phyloP scores from a whole-genome alignment of 2,888 invertebrate genomes.

The Amphipoea lucens region DNA sequence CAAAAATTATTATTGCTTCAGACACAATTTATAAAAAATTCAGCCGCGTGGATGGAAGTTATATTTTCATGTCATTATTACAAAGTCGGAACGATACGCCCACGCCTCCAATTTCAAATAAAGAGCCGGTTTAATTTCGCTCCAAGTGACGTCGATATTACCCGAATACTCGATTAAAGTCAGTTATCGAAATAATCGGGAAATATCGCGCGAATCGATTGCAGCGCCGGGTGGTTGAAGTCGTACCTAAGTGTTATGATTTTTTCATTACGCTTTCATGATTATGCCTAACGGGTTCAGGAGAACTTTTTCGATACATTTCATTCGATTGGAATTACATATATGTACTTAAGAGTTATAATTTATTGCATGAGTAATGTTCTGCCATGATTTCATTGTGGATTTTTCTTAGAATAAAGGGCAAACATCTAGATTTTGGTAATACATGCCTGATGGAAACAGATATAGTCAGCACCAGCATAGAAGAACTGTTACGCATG shows the following conservation, averaged over 20 bases:
- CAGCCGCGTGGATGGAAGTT: neutral
- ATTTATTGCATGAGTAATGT: neutral
- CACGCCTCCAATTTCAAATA: constrained; percentile 48
- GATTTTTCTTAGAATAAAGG: neutral
- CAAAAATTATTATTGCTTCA: constrained; percentile 7
- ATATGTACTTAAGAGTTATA: neutral
- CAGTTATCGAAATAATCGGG: constrained; percentile 48
- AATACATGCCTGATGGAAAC: neutral
- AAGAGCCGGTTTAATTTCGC: constrained; percentile 38
- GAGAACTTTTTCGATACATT: constrained; percentile 35
- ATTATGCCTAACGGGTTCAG: constrained; percentile 24
- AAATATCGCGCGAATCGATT: constrained; percentile 46
- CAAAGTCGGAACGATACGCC: constrained; percentile 34
- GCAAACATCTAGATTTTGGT: neutral
- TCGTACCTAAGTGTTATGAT: constrained; percentile 44
- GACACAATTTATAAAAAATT: constrained; percentile 23
- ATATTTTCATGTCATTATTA: constrained; percentile 36
- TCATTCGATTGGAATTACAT: neutral
- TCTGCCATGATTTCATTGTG: neutral
- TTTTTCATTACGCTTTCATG: constrained; percentile 48
- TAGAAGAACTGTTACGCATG: neutral
- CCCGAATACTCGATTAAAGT: constrained; percentile 44
- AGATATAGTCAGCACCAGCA: neutral
- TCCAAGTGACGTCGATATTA: constrained; percentile 24
- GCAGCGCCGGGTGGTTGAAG: constrained; percentile 11